These are phyloP conservation scores for Rhogogaster chlorosoma DNA, from an alignment of 2,888 invertebrate species.

Conservation along the genomic window DNA sequence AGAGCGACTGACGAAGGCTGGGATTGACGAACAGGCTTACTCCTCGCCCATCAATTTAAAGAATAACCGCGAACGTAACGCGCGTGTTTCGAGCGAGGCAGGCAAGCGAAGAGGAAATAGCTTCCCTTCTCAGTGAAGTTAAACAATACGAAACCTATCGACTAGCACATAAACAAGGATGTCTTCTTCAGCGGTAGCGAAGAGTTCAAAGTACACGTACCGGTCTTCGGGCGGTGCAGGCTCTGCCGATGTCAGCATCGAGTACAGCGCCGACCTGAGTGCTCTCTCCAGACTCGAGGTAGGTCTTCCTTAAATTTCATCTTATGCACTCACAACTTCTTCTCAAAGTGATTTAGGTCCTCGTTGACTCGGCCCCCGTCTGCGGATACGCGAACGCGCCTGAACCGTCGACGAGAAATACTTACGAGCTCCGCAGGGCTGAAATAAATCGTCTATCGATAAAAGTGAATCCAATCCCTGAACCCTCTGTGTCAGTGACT, in stretches of 20 bases:
- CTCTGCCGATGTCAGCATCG: constrained; percentile 94
- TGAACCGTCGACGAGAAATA: not conserved
- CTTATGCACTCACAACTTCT: not conserved
- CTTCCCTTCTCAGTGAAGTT: constrained; percentile 56
- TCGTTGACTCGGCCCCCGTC: not conserved
- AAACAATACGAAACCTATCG: constrained; percentile 49
- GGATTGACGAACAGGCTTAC: constrained; percentile 47
- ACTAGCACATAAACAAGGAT: constrained; percentile 66
- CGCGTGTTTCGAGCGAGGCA: constrained; percentile 55
- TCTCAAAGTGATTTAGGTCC: constrained; percentile 26
- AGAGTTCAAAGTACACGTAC: constrained; percentile 95
- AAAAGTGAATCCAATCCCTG: constrained; percentile 14
- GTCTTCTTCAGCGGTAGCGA: constrained; percentile 88
- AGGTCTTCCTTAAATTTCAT: constrained; percentile 76
- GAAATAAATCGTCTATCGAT: not conserved
- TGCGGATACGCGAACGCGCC: constrained; percentile 4
- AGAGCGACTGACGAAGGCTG: constrained; percentile 62
- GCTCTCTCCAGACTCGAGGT: constrained; percentile 98
- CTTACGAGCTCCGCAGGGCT: not conserved
- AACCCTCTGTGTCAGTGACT: constrained; percentile 21
- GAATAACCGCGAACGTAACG: constrained; percentile 42
- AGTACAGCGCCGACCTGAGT: constrained; percentile 96
- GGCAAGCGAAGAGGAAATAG: constrained; percentile 56
- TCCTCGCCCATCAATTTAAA: constrained; percentile 55
- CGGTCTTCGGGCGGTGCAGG: constrained; percentile 90